These are phyloP conservation scores for Neopipo cinnamomea DNA, from an alignment of 2,113 vertebrate species.

Conservation along the genomic window DNA sequence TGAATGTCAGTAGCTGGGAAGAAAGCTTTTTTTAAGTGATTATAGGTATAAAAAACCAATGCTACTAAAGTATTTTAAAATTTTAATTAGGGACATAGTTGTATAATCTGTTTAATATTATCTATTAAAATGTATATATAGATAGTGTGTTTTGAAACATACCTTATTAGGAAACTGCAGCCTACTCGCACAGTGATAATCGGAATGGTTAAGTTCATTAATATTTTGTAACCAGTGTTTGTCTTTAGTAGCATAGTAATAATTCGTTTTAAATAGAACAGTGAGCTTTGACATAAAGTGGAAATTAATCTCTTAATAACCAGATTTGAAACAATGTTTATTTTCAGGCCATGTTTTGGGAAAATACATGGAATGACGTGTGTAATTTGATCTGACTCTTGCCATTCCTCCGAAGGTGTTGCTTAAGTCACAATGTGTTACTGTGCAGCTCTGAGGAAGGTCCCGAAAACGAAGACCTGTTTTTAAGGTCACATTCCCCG, in stretches of 20 bases:
- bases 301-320: neutral
- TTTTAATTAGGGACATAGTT: neutral
- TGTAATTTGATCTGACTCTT: neutral
- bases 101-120: neutral
- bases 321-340: neutral
- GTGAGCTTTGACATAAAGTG: neutral
- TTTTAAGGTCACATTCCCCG: rapidly evolving
- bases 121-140: neutral
- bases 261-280: neutral
- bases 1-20: neutral
- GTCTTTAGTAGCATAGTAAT: neutral
- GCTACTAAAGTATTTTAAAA: neutral
- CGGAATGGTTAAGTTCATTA: neutral
- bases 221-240: neutral
- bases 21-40: neutral
- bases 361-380: neutral
- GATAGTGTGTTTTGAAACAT: neutral
- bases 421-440: neutral
- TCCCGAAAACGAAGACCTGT: neutral
- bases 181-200: neutral
- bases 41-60: neutral
- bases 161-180: neutral
- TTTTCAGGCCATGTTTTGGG: neutral
- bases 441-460: neutral
- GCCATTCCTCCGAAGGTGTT: rapidly evolving